phyloP scores from a whole-genome alignment of 2,888 invertebrate species.

The Aleiodes alternator region DNA sequence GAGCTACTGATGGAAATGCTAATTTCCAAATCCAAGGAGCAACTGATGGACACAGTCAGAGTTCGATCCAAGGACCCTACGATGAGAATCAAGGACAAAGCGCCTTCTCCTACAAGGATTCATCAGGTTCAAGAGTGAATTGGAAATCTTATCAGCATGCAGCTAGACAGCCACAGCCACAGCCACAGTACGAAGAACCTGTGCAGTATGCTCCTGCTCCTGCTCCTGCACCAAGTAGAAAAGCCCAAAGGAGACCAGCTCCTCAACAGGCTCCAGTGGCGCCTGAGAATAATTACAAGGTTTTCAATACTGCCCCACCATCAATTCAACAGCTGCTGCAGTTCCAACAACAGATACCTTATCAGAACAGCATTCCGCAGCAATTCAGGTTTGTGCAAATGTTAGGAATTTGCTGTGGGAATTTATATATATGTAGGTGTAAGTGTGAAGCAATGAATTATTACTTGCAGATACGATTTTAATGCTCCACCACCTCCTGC shows the following conservation, averaged over 20 bases:
- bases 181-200: conserved; percentile 51
- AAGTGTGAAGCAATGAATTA: not conserved
- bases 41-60: conserved; percentile 57
- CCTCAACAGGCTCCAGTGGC: conserved; percentile 47
- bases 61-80: conserved; percentile 62
- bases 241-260: conserved; percentile 25
- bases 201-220: conserved; percentile 48
- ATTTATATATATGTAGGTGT: not conserved
- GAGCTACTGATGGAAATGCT: conserved; percentile 54
- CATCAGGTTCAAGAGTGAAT: conserved; percentile 68
- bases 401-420: not conserved
- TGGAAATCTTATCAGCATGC: conserved; percentile 69
- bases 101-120: conserved; percentile 20
- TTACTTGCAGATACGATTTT: conserved; percentile 49
- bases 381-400: conserved; percentile 62
- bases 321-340: conserved; percentile 69
- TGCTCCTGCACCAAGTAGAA: conserved; percentile 49
- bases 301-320: conserved; percentile 67
- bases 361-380: conserved; percentile 69
- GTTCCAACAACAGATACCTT: conserved; percentile 71
- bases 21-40: conserved; percentile 60
- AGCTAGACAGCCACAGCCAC: conserved; percentile 52
- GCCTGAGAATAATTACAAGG: conserved; percentile 59
- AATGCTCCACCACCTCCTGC: conserved; percentile 17
- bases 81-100: conserved; percentile 57